Conservation (phyloP, 2,797 vertebrate genomes). For the Adrianichthys oophorus region DNA sequence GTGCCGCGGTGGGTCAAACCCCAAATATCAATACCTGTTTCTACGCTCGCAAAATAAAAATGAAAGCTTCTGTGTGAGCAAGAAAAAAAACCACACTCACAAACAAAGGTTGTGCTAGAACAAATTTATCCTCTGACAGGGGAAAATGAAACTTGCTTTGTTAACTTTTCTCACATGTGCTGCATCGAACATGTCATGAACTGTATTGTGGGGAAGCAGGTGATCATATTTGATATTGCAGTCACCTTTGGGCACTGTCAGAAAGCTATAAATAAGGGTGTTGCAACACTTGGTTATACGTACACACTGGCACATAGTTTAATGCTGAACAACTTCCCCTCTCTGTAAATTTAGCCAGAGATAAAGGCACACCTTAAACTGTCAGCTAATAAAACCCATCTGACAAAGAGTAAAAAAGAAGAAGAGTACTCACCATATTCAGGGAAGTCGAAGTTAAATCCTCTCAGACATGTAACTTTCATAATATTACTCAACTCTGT, state of each 20-base stretch:
- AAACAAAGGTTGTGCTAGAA: constrained; percentile 24
- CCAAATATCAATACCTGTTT: constrained; percentile 45
- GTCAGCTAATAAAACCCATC: constrained; percentile 66
- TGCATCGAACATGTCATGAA: constrained; percentile 48
- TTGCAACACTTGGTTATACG: constrained; percentile 68
- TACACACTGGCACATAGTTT: constrained; percentile 66
- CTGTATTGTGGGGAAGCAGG: constrained; percentile 49
- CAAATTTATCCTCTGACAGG: constrained; percentile 59
- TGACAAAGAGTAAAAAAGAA: constrained; percentile 22
- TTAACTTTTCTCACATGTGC: constrained; percentile 71
- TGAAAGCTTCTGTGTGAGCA: constrained; percentile 21
- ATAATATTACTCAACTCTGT: constrained; percentile 91
- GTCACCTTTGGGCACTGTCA: constrained; percentile 77
- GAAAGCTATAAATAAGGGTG: constrained; percentile 82
- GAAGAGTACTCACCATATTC: constrained; percentile 95
- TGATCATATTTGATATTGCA: constrained; percentile 75
- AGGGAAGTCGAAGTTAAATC: constrained; percentile 99
- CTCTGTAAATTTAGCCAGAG: constrained; percentile 61
- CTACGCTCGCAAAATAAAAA: constrained; percentile 43
- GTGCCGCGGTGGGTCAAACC: constrained; percentile 66
- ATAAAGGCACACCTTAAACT: constrained; percentile 74
- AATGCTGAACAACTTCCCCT: constrained; percentile 74
- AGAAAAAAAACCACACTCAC: constrained; percentile 16
- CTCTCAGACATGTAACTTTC: constrained; percentile 99
- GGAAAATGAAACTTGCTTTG: constrained; percentile 78